Conservation (phyloP, 2,113 vertebrate genomes). For the Petroica traversi region DNA sequence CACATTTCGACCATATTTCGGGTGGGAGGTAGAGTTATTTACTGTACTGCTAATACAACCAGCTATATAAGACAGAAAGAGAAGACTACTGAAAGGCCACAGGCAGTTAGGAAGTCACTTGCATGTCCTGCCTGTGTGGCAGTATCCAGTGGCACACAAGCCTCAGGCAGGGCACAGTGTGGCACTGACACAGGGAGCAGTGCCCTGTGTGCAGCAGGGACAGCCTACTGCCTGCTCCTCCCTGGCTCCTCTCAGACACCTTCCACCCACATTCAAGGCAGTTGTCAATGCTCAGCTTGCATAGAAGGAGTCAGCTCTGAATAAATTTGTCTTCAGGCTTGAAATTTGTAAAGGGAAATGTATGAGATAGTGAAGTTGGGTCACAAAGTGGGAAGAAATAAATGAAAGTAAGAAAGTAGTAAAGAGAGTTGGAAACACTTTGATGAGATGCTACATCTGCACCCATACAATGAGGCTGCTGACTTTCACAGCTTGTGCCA, state of each 20-base stretch:
- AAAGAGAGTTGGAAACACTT: background rate
- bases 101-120: background rate
- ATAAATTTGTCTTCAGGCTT: background rate
- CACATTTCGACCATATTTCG: background rate
- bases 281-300: background rate
- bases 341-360: background rate
- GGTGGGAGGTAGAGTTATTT: background rate
- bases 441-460: background rate
- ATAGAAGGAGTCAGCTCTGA: background rate
- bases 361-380: background rate
- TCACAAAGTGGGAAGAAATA: background rate
- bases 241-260: background rate
- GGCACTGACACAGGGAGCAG: background rate
- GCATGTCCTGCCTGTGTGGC: background rate
- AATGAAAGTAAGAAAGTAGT: background rate
- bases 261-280: background rate
- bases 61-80: background rate
- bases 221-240: background rate
- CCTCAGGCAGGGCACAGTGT: background rate
- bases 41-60: background rate
- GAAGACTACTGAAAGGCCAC: background rate
- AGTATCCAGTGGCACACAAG: background rate
- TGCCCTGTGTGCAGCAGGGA: accelerated
- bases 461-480: background rate
- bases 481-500: background rate